Conservation (phyloP, 92 coral and sea anemone genomes). For the Siderastrea radians region DNA sequence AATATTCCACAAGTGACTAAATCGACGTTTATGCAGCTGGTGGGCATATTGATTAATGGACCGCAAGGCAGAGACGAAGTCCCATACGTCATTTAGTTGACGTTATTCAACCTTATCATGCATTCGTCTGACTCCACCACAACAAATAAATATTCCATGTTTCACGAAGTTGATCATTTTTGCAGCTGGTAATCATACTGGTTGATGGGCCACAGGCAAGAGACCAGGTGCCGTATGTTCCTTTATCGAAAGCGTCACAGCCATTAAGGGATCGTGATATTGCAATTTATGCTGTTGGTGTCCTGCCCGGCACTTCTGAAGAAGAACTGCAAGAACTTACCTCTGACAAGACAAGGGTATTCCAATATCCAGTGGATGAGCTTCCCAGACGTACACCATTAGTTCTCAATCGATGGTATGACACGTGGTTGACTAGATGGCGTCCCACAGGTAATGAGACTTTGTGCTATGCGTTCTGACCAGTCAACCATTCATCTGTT, state of each 20-base stretch:
- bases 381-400: conserved; percentile 42
- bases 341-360: conserved; percentile 48
- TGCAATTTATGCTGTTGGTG: conserved; percentile 66
- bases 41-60: no score
- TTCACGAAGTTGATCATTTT: background rate
- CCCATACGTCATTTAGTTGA: no score
- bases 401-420: conserved; percentile 52
- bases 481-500: no score
- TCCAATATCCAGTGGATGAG: conserved; percentile 42
- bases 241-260: conserved; percentile 56
- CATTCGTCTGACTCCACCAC: no score
- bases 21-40: no score
- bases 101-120: no score
- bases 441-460: conserved; percentile 63
- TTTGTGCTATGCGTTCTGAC: background rate
- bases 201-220: conserved; percentile 60
- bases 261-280: conserved; percentile 68
- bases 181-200: conserved; percentile 63
- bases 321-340: conserved; percentile 67
- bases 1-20: no score
- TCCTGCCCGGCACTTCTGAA: conserved; percentile 42
- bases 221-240: conserved; percentile 34
- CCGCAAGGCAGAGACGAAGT: no score
- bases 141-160: background rate
- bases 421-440: conserved; percentile 43